Evolutionary conservation across 2,797 vertebrate genomes (phyloP).

Genomic region (Pelochelys cantorii): DNA sequence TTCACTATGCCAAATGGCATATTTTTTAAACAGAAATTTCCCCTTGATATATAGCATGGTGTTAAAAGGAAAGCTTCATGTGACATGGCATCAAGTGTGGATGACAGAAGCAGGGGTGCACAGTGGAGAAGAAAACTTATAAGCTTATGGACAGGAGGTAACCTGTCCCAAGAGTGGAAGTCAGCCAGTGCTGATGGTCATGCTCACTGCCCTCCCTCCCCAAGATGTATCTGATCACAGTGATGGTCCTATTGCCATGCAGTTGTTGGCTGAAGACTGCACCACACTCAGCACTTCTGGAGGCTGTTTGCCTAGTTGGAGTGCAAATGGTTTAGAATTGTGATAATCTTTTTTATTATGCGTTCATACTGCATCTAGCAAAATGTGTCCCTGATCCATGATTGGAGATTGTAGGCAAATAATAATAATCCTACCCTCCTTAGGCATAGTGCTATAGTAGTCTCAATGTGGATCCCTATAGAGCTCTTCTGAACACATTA

Average conservation of each 20-base stretch:
- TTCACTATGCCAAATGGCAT: conserved; percentile 1
- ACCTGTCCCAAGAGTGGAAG: not conserved
- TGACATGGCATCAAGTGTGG: not conserved
- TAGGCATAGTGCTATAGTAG: not conserved
- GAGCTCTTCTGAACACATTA: not conserved
- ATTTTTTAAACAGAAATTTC: not conserved
- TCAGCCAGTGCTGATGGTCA: not conserved
- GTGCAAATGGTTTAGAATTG: not conserved
- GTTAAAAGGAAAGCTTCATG: not conserved
- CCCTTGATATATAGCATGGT: not conserved
- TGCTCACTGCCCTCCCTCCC: not conserved
- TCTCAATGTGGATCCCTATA: not conserved
- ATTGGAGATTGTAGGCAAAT: accelerated
- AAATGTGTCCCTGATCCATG: not conserved
- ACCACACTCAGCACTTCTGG: not conserved
- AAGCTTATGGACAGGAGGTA: not conserved
- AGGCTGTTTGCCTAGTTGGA: not conserved
- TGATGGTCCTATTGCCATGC: not conserved
- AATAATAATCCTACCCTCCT: not conserved
- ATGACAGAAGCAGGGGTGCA: not conserved
- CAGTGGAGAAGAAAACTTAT: not conserved
- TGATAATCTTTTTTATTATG: not conserved
- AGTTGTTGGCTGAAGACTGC: not conserved
- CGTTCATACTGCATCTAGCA: not conserved
- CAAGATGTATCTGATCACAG: not conserved